Evolutionary conservation across 2,888 invertebrate species (phyloP), one percentile per base, ranked within the genome.

Genomic region (Megalurothrips usitatus): DNA sequence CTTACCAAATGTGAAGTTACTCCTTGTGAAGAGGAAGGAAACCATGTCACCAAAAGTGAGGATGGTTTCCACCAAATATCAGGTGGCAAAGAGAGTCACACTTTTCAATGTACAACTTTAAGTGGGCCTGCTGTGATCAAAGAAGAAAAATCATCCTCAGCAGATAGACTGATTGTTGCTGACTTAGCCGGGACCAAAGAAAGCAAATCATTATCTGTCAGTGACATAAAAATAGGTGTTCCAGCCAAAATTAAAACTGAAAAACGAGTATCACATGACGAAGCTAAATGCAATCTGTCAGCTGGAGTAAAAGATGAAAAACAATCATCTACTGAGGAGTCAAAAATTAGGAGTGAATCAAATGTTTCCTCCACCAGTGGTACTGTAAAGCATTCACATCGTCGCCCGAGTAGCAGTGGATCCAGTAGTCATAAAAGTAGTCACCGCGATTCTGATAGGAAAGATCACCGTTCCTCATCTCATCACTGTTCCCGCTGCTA

Each of bases 401-500:
- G 68, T 10, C 23, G 68, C 11, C 68, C 68, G 12, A 75, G 68
- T 26, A 75, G 68, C 26, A 75, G 68, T 26, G 68, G 63, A 2
- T 49, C 58, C 17, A 63, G 78, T 49, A 81, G 80, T 23, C 52
- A 81, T 26, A 81, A 80, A 80, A 81, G 80, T 68, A 82, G 80
- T 28, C 79, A 79, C 12, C 80, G 81, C 14, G 82, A 81, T 26
- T 82, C 83, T 19, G 82, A 83, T 58, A 81, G 82, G 58, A 83
- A 83, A 49, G 79, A 83, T 52, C 68, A 75, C 68, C 9, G 68
- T 12, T 75, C 68, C 12, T 75, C 68, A 23, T 75, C 68, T 75
- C 68, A 75, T 75, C 85, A 86, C 79, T 93, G 93, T 85, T 91
- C 92, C 82, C 90, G 91, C 82, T 94, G 94, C 86, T 90, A 93